A percentile compares a stretch with the other conserved stretches of the same genome.
Evolutionary conservation across 2,888 invertebrate genomes (phyloP).

Genomic region (Cryptocephalus primarius): DNA sequence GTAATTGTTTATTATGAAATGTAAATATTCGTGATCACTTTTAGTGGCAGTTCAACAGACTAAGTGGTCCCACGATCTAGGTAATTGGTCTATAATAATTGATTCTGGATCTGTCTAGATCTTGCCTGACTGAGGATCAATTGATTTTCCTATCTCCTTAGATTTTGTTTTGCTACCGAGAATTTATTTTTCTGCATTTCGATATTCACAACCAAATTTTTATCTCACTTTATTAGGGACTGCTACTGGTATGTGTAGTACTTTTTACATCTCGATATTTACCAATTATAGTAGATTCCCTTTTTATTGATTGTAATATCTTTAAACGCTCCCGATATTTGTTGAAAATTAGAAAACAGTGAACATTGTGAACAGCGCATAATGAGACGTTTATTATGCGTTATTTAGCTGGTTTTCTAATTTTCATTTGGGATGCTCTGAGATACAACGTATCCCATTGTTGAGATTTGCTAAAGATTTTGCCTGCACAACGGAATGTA

Average conservation of each 20-base stretch:
- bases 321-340: too few relatives aligned
- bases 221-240: constrained; percentile 7
- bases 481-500: constrained; percentile 33
- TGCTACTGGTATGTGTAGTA: constrained; percentile 24
- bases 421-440: neutral
- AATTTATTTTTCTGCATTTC: constrained; percentile 17
- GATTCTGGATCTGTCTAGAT: constrained; percentile 37
- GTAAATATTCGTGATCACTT: constrained; percentile 35
- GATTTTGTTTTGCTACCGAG: constrained; percentile 15
- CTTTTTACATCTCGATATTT: too few relatives aligned
- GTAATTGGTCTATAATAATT: constrained; percentile 38
- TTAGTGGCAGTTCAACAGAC: constrained; percentile 51
- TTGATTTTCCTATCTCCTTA: constrained; percentile 25
- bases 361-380: too few relatives aligned
- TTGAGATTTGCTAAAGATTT: constrained; percentile 8
- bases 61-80: constrained; percentile 51
- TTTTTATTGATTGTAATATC: too few relatives aligned
- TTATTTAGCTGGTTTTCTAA: too few relatives aligned
- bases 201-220: constrained; percentile 4
- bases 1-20: neutral
- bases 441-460: neutral
- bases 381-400: too few relatives aligned
- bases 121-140: constrained; percentile 35
- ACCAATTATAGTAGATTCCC: neutral
- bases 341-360: too few relatives aligned